phyloP scores from a whole-genome alignment of 2,797 vertebrate genomes.

The Peromyscus aztecus region DNA sequence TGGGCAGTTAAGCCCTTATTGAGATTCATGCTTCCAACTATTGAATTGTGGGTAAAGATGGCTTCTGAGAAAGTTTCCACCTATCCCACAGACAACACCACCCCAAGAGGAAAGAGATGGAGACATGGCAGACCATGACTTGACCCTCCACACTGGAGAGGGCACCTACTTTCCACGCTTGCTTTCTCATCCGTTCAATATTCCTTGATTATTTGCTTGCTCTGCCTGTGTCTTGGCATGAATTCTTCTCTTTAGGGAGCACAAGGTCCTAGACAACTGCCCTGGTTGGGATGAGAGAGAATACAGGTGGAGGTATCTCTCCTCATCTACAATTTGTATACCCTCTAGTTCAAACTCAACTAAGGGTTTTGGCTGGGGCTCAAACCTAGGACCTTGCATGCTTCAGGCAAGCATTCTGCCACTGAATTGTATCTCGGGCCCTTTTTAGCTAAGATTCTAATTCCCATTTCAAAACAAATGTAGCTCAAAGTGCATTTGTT shows the following conservation, averaged over 20 bases:
- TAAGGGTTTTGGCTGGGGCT: not conserved
- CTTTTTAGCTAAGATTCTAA: slow-evolving; percentile 38
- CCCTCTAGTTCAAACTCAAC: not conserved
- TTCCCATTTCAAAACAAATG: slow-evolving; percentile 6
- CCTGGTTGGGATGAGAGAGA: not conserved
- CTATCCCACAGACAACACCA: too few relatives aligned
- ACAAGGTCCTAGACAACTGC: too few relatives aligned
- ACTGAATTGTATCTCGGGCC: too few relatives aligned
- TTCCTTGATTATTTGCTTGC: not conserved
- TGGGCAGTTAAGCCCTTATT: not conserved
- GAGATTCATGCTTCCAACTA: not conserved
- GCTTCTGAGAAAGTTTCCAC: not conserved
- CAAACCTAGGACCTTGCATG: too few relatives aligned
- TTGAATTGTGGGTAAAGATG: not conserved
- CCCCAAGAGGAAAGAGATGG: not conserved
- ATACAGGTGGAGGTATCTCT: not conserved
- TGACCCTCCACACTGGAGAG: not conserved
- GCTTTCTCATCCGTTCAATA: not conserved
- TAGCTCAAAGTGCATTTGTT: not conserved
- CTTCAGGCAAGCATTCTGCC: not conserved
- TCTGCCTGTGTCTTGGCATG: not conserved
- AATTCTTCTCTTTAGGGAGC: not conserved
- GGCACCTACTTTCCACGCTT: not conserved
- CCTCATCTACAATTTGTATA: not conserved
- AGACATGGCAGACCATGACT: not conserved